These are phyloP conservation scores for Pseudolaguvia tuberculata DNA, from an alignment of 2,113 vertebrate genomes.

Conservation along the genomic window DNA sequence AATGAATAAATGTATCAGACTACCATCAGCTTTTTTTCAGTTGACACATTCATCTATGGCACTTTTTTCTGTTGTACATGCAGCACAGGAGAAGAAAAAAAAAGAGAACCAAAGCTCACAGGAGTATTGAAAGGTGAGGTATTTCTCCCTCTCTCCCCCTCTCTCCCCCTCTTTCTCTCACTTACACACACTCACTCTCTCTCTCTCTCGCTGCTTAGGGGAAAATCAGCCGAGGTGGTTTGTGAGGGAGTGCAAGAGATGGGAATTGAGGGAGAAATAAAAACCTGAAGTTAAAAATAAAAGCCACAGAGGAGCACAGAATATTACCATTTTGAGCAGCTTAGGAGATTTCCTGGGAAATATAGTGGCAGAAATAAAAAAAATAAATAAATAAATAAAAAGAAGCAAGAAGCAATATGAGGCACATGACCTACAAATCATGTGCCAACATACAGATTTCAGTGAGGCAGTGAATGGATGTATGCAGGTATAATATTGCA, in stretches of 20 bases:
- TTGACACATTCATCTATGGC: slow-evolving; percentile 2
- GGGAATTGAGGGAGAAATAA: slow-evolving; percentile 30
- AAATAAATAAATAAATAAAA: no score
- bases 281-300: slow-evolving; percentile 42
- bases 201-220: neutral
- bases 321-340: slow-evolving; percentile 45
- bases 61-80: neutral
- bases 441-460: slow-evolving; percentile 1
- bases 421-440: neutral
- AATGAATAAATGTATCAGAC: no score
- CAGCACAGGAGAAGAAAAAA: neutral
- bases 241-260: slow-evolving; percentile 4
- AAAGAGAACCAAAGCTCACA: slow-evolving; percentile 14
- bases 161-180: no score
- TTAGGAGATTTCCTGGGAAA: slow-evolving; percentile 38
- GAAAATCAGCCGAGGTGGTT: slow-evolving; percentile 2
- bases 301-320: slow-evolving; percentile 20
- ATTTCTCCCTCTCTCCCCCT: neutral
- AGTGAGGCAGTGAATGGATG: neutral
- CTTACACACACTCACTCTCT: neutral
- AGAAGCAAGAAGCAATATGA: neutral
- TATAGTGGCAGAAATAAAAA: slow-evolving; percentile 6
- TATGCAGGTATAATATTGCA: neutral
- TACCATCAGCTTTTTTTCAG: neutral
- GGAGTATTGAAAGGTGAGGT: neutral